Evolutionary conservation across 1,140 invertebrate species (phyloP), one percentile per base, ranked within the genome.

Genomic region (Zaprionus inermis): DNA sequence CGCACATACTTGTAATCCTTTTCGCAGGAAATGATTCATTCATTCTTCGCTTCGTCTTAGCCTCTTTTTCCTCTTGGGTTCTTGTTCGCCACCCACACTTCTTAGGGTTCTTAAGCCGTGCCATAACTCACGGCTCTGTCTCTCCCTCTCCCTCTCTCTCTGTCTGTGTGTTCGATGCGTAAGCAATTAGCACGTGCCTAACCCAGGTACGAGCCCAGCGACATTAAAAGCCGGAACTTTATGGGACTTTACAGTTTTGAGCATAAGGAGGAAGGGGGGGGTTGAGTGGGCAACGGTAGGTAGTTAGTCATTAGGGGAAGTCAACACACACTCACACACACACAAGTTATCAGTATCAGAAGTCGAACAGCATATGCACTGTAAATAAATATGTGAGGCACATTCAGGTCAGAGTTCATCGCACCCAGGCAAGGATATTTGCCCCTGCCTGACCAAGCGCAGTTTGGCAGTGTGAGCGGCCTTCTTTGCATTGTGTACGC

Each of bases 151-250:
- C 5, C 24, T 28, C 1, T 28, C 1, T 28, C 24, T 28, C 24
- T 16, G 55, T 51, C 22, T 41, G 52, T 41, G 58, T 49, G 51
- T 66, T 59, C 52, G 54, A 80, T 88, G 83, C 84, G 84, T 89
- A 73, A 89, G 73, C 83, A 88, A 80, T 88, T 89, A 89, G 73
- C 83, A 88, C 80, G 83, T 88, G 84, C 74, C 79, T 73, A 61
- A 54, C 32, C 18, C 16, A 51, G 49, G 56, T 41, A 20, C 49
- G 57, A 54, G 52, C 20, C 69, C 18, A 78, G 20, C 64, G 38
- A 44, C 38, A 44, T 44, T 44, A 70, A 67, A 41, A 56, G 51
- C 82, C 79, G 81, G 83, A 86, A 79, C 82, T 76, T 88, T 79
- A 88, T 85, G 81, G 70, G 78, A 75, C 78, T 75, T 81, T 75